These are phyloP conservation scores for Lepidochitona cinerea DNA, from an alignment of 2,888 invertebrate species.

Conservation along the genomic window DNA sequence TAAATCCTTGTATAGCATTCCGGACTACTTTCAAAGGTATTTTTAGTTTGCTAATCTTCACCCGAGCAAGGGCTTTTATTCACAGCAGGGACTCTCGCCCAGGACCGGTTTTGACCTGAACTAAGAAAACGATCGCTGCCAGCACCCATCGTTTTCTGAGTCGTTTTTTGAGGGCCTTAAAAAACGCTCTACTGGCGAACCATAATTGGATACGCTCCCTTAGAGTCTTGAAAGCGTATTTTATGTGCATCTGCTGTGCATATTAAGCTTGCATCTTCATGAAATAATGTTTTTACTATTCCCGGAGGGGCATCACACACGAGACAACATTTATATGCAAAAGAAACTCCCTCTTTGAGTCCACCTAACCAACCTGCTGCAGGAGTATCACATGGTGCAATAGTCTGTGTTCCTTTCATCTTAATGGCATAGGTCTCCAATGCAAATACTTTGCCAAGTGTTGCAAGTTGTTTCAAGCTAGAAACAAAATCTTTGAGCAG, in stretches of 20 bases:
- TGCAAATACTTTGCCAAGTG: background rate
- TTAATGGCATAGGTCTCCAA: background rate
- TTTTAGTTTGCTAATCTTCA: no score
- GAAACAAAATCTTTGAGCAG: background rate
- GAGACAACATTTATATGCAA: conserved; percentile 9
- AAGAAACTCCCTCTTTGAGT: conserved; percentile 4
- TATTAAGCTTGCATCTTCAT: background rate
- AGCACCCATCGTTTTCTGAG: no score
- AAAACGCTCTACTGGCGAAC: no score
- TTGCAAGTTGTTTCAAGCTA: background rate
- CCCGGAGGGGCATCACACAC: background rate
- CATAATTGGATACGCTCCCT: no score
- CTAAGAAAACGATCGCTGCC: no score
- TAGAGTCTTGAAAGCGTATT: background rate
- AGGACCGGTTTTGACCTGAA: no score
- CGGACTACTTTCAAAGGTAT: no score
- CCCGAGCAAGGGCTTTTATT: no score
- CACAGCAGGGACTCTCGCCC: no score
- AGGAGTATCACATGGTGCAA: background rate
- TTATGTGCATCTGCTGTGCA: background rate
- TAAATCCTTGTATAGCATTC: no score
- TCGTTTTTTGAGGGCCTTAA: no score
- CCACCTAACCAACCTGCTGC: conserved; percentile 12
- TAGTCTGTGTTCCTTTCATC: background rate
- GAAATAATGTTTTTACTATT: background rate